Conservation (phyloP, 2,888 invertebrate genomes). For the Ophonus ardosiacus region DNA sequence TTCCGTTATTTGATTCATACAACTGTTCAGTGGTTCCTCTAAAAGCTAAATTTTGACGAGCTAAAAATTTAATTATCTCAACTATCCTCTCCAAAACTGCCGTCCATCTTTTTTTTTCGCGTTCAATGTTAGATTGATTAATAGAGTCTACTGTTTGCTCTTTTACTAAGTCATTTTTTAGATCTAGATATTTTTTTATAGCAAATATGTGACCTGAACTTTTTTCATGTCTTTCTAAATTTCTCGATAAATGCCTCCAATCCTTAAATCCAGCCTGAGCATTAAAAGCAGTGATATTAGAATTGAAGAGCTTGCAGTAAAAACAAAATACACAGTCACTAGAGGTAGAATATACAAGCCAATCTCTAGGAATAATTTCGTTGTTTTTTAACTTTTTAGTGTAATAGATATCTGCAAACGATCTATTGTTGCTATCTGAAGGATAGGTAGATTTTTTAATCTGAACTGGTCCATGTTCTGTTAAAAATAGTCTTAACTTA, state of each 20-base stretch:
- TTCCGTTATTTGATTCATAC: slow-evolving; percentile 54
- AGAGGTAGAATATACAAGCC: not conserved
- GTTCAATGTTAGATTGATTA: not conserved
- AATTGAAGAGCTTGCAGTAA: not conserved
- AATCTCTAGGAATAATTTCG: not conserved
- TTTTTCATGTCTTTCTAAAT: not conserved
- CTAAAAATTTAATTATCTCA: not conserved
- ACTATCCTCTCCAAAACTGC: not conserved
- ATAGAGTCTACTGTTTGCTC: not conserved
- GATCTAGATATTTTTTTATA: not conserved
- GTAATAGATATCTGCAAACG: not conserved
- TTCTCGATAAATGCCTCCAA: not conserved
- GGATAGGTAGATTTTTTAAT: not conserved
- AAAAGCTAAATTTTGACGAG: slow-evolving; percentile 45
- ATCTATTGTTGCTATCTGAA: not conserved
- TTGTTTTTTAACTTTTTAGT: not conserved
- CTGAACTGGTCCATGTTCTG: not conserved
- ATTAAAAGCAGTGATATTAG: not conserved
- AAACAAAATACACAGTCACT: not conserved
- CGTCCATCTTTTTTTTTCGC: not conserved
- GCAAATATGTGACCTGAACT: not conserved
- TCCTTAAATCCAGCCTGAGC: not conserved
- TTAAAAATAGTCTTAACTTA: not conserved
- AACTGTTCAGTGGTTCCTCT: slow-evolving; percentile 44
- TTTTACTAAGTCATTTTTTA: not conserved